Conservation (phyloP, 2,797 vertebrate genomes). For the Hemibagrus guttatus region DNA sequence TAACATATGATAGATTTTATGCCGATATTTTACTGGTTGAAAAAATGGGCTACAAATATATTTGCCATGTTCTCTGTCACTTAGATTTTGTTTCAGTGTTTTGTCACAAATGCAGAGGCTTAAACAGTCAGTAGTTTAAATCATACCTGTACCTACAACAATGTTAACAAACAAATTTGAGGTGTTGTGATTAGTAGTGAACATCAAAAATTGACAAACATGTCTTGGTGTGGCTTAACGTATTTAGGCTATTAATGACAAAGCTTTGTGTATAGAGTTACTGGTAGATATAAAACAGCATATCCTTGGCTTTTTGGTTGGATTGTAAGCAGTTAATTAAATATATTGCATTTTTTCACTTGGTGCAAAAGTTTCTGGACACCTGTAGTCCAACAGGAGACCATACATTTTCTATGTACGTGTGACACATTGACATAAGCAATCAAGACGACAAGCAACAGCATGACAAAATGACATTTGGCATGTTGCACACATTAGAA, state of each 20-base stretch:
- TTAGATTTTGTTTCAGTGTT: too few relatives aligned
- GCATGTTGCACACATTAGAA: not conserved
- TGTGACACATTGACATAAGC: not conserved
- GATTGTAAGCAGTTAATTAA: not conserved
- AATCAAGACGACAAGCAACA: not conserved
- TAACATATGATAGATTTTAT: not conserved
- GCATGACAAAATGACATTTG: not conserved
- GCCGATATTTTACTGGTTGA: not conserved
- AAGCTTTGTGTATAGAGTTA: not conserved
- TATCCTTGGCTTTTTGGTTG: not conserved
- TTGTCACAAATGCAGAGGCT: too few relatives aligned
- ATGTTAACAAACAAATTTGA: too few relatives aligned
- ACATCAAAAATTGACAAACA: not conserved
- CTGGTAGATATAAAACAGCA: not conserved
- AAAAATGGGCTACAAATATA: not conserved
- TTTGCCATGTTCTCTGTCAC: too few relatives aligned
- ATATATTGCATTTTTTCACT: not conserved
- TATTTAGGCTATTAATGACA: not conserved
- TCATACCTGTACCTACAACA: too few relatives aligned
- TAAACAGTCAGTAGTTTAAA: too few relatives aligned
- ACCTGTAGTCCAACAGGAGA: not conserved
- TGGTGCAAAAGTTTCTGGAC: not conserved
- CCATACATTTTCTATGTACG: not conserved
- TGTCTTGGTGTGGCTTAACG: not conserved
- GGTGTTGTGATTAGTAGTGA: not conserved